phyloP scores from a whole-genome alignment of 2,797 vertebrate species.

The Phrynocephalus vlangalii region DNA sequence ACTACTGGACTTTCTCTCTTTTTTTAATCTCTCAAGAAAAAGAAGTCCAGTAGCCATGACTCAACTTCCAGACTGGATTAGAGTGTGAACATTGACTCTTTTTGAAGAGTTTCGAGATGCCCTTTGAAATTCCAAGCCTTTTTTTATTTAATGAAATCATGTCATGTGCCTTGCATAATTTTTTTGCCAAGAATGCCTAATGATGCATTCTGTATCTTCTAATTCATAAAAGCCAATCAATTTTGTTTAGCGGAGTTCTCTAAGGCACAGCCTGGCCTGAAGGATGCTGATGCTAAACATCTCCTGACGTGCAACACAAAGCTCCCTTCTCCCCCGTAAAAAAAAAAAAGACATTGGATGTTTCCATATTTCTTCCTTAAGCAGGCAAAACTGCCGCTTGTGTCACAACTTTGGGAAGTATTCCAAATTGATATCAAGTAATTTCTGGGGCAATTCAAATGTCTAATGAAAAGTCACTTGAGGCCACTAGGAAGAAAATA shows the following conservation, averaged over 20 bases:
- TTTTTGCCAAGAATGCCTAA: background rate
- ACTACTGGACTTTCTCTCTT: no score
- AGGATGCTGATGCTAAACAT: slow-evolving; percentile 18
- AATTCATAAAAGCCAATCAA: background rate
- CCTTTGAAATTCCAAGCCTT: background rate
- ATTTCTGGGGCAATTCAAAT: slow-evolving; percentile 79
- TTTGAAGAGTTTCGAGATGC: background rate
- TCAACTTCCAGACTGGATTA: no score
- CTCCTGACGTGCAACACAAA: slow-evolving; percentile 33
- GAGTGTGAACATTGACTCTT: background rate
- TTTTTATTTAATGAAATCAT: background rate
- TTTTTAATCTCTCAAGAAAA: no score
- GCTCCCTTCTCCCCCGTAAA: background rate
- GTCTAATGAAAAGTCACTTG: slow-evolving; percentile 80
- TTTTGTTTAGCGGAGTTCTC: background rate
- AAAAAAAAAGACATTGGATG: slow-evolving; percentile 25
- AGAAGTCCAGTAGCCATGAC: no score
- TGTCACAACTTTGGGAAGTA: slow-evolving; percentile 61
- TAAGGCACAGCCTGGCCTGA: slow-evolving; percentile 11
- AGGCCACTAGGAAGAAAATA: slow-evolving; percentile 68
- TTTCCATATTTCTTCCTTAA: slow-evolving; percentile 64
- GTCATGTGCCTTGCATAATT: background rate
- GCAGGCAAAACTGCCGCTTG: slow-evolving; percentile 50
- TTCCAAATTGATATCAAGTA: slow-evolving; percentile 77
- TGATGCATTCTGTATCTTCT: background rate